phyloP scores from a whole-genome alignment of 2,888 invertebrate genomes.

The Ferrisia virgata region DNA sequence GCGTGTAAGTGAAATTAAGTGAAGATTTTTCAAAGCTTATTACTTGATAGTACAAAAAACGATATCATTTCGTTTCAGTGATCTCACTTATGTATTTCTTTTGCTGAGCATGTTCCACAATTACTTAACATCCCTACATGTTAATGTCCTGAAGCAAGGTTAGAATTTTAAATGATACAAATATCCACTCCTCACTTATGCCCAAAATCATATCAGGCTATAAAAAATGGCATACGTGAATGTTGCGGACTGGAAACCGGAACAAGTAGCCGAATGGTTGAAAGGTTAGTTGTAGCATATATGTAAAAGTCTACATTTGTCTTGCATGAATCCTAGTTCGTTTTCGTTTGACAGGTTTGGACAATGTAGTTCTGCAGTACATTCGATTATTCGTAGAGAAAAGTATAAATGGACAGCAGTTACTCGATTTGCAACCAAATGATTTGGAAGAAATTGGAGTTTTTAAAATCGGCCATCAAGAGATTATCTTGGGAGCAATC shows the following conservation, averaged over 20 bases:
- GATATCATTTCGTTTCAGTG: no score
- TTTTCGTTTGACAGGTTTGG: slow-evolving; percentile 63
- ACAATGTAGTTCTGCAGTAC: slow-evolving; percentile 74
- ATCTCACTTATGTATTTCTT: no score
- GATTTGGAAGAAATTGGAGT: slow-evolving; percentile 86
- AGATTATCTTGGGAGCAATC: slow-evolving; percentile 86
- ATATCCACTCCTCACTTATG: background rate
- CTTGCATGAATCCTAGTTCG: slow-evolving; percentile 33
- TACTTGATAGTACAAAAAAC: no score
- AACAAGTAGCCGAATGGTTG: slow-evolving; percentile 87
- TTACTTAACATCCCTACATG: background rate
- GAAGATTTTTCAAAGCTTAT: no score
- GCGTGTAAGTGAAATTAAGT: no score
- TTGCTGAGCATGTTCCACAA: background rate
- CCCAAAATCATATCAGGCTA: background rate
- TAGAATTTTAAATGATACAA: background rate
- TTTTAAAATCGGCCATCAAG: slow-evolving; percentile 85
- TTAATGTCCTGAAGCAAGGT: background rate
- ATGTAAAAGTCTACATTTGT: slow-evolving; percentile 47
- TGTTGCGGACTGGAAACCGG: slow-evolving; percentile 85
- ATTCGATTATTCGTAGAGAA: slow-evolving; percentile 76
- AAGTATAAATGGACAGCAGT: slow-evolving; percentile 74
- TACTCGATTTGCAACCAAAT: slow-evolving; percentile 80
- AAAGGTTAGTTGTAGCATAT: slow-evolving; percentile 69
- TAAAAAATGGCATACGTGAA: slow-evolving; percentile 71